These are phyloP conservation scores for Sebastes vulpes DNA, from an alignment of 2,797 vertebrate genomes.

Conservation along the genomic window DNA sequence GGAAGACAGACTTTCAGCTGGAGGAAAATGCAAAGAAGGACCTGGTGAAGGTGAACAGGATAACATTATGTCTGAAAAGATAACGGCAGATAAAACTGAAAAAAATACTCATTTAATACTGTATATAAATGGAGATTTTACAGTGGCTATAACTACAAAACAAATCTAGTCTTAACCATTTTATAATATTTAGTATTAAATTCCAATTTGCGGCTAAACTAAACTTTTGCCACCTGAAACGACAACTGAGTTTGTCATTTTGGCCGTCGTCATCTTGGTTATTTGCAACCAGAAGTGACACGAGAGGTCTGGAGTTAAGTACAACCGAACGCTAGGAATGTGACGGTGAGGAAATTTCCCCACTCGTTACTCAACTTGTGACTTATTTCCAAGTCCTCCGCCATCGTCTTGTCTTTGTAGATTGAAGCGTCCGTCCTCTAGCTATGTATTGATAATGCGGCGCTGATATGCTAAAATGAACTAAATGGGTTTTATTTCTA, in stretches of 20 bases:
- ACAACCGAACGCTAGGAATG: not conserved
- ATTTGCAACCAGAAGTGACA: not conserved
- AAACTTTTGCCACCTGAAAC: not conserved
- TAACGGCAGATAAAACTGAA: not conserved
- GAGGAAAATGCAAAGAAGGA: not conserved
- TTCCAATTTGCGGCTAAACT: not conserved
- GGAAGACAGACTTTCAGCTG: slow-evolving; percentile 15
- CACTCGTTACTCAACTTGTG: too few species aligned
- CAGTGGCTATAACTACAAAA: not conserved
- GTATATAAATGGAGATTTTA: not conserved
- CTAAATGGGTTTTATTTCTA: too few species aligned
- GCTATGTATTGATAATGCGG: too few species aligned
- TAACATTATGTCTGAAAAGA: not conserved
- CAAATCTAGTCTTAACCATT: not conserved
- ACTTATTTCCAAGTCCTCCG: too few species aligned
- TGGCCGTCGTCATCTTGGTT: not conserved
- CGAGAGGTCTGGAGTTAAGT: not conserved
- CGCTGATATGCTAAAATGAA: too few species aligned
- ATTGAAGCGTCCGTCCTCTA: too few species aligned
- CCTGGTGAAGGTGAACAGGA: not conserved
- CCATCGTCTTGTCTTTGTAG: too few species aligned
- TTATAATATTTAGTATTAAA: not conserved
- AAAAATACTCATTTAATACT: not conserved
- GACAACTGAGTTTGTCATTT: not conserved
- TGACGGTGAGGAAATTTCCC: too few species aligned